phyloP scores from a whole-genome alignment of 92 coral and sea anemone species.

The Porites lobata region DNA sequence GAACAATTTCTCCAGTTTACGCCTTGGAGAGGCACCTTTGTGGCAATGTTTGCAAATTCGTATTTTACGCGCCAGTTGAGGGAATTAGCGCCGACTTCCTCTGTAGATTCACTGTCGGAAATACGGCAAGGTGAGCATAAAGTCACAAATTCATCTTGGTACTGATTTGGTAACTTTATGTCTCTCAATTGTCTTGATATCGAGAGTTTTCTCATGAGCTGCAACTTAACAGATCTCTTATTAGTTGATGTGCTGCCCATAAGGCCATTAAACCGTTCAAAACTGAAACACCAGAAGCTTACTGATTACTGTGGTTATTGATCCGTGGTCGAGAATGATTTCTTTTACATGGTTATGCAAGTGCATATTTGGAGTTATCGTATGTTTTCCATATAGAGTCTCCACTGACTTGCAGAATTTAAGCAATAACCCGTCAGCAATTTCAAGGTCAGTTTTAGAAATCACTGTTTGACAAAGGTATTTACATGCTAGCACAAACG shows the following conservation, averaged over 20 bases:
- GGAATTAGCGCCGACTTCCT: constrained; percentile 15
- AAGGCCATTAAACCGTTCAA: constrained; percentile 61
- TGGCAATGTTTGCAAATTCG: constrained; percentile 27
- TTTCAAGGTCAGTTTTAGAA: constrained; percentile 49
- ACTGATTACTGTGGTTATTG: too few species aligned
- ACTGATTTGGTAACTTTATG: constrained; percentile 23
- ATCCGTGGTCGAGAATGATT: constrained; percentile 56
- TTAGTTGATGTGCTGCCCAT: constrained; percentile 60
- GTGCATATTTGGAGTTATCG: constrained; percentile 61
- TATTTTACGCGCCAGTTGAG: constrained; percentile 21
- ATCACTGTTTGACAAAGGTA: constrained; percentile 54
- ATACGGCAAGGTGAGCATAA: constrained; percentile 30
- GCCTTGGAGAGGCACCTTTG: constrained; percentile 12
- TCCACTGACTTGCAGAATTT: constrained; percentile 61
- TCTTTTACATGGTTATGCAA: constrained; percentile 63
- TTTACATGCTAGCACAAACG: constrained; percentile 69
- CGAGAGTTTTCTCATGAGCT: constrained; percentile 58
- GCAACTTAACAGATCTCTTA: constrained; percentile 62
- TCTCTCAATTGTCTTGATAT: constrained; percentile 49
- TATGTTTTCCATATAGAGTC: constrained; percentile 44
- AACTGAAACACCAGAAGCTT: constrained; percentile 74
- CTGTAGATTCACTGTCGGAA: background rate
- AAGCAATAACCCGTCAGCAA: constrained; percentile 46
- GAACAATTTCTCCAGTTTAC: constrained; percentile 62
- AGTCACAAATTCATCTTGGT: constrained; percentile 17